Evolutionary conservation across 2,113 vertebrate species (phyloP).

Genomic region (Podilymbus podiceps): DNA sequence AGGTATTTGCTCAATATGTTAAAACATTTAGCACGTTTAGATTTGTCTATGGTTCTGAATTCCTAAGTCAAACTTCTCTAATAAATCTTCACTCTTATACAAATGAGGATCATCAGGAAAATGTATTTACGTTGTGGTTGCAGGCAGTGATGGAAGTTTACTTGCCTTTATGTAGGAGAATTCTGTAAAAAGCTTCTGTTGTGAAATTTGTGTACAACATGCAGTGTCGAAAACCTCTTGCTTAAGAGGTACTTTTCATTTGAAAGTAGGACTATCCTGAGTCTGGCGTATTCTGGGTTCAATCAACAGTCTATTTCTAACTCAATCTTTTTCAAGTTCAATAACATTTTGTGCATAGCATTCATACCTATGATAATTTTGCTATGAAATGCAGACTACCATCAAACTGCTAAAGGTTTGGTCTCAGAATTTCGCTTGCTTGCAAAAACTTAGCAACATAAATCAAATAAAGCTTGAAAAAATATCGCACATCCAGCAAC

Average conservation of each 20-base stretch:
- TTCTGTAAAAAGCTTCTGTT: not conserved
- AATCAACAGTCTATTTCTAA: not conserved
- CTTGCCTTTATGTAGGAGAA: not conserved
- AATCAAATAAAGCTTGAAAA: not conserved
- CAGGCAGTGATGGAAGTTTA: not conserved
- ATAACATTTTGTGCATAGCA: not conserved
- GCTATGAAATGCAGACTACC: not conserved
- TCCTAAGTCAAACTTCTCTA: not conserved
- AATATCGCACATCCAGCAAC: not conserved
- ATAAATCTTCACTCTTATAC: not conserved
- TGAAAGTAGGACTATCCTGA: not conserved
- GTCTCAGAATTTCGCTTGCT: not conserved
- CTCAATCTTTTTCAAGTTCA: not conserved
- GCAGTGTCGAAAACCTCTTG: not conserved
- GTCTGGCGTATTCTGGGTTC: not conserved
- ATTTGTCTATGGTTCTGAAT: not conserved
- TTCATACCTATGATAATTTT: not conserved
- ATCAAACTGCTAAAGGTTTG: rapidly evolving
- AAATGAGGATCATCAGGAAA: not conserved
- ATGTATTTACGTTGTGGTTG: not conserved
- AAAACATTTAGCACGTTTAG: not conserved
- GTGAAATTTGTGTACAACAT: not conserved
- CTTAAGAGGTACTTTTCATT: not conserved
- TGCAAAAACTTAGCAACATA: not conserved
- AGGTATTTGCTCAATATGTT: not conserved